phyloP scores from a whole-genome alignment of 1,140 invertebrate species.

The Drosophila tsacasi region DNA sequence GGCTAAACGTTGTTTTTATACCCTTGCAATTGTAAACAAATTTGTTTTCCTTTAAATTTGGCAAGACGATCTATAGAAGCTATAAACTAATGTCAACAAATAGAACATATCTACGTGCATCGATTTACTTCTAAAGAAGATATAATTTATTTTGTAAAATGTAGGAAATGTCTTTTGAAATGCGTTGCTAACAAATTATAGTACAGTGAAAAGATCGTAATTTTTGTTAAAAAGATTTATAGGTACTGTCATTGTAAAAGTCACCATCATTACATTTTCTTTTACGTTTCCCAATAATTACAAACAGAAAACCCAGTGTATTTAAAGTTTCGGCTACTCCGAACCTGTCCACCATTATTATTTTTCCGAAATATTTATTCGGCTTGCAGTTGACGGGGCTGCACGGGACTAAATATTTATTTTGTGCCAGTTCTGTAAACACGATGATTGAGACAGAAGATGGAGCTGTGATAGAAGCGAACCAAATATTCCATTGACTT shows the following conservation, averaged over 20 bases:
- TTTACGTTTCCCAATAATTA: background rate
- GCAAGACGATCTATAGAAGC: background rate
- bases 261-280: no score
- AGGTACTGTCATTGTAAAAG: background rate
- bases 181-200: background rate
- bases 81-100: background rate
- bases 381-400: background rate
- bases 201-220: no score
- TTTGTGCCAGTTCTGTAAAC: slow-evolving; percentile 29
- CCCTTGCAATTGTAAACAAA: slow-evolving; percentile 2
- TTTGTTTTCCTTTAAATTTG: background rate
- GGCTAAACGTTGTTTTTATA: background rate
- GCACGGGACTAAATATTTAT: slow-evolving; percentile 19
- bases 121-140: background rate
- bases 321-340: background rate
- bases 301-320: background rate
- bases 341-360: background rate
- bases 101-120: background rate
- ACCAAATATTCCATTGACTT: slow-evolving; percentile 46
- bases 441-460: slow-evolving; percentile 12
- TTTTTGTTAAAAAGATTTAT: background rate
- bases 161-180: background rate
- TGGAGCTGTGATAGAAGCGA: slow-evolving; percentile 42
- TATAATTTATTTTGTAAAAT: background rate
- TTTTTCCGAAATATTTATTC: background rate